Conservation (phyloP, 2,888 invertebrate species). For the Mythimna lalbum region DNA sequence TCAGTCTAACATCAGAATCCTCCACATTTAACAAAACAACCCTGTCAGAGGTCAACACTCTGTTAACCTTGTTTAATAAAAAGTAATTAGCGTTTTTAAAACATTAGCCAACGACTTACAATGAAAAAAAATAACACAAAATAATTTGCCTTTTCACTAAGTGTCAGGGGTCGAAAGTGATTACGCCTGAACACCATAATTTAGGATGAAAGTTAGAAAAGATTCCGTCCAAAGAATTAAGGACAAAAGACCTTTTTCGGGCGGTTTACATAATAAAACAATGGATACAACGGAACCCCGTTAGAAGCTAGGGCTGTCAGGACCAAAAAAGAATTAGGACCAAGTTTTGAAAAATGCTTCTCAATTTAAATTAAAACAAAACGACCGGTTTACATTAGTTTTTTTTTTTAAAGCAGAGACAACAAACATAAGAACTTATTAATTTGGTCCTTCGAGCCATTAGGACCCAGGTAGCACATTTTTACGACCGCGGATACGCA, state of each 20-base stretch:
- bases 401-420: slow-evolving; percentile 33
- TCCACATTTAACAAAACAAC: background rate
- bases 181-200: slow-evolving; percentile 84
- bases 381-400: slow-evolving; percentile 18
- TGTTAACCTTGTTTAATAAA: slow-evolving; percentile 45
- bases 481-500: slow-evolving; percentile 50
- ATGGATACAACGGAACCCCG: slow-evolving; percentile 66
- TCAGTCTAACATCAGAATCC: background rate
- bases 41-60: slow-evolving; percentile 21
- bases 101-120: slow-evolving; percentile 43
- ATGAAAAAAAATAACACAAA: slow-evolving; percentile 60
- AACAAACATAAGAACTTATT: slow-evolving; percentile 43
- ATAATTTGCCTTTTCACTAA: slow-evolving; percentile 70
- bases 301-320: slow-evolving; percentile 57
- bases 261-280: slow-evolving; percentile 81
- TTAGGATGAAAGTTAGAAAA: slow-evolving; percentile 82
- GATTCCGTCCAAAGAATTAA: slow-evolving; percentile 83
- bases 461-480: slow-evolving; percentile 55
- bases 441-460: slow-evolving; percentile 47
- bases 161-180: slow-evolving; percentile 78
- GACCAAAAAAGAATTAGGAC: slow-evolving; percentile 18
- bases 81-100: slow-evolving; percentile 57
- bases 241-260: slow-evolving; percentile 74
- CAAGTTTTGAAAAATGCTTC: slow-evolving; percentile 18
- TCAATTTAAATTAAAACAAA: slow-evolving; percentile 33